These are phyloP conservation scores for Cichladusa arquata DNA, from an alignment of 2,113 vertebrate species.

Conservation along the genomic window DNA sequence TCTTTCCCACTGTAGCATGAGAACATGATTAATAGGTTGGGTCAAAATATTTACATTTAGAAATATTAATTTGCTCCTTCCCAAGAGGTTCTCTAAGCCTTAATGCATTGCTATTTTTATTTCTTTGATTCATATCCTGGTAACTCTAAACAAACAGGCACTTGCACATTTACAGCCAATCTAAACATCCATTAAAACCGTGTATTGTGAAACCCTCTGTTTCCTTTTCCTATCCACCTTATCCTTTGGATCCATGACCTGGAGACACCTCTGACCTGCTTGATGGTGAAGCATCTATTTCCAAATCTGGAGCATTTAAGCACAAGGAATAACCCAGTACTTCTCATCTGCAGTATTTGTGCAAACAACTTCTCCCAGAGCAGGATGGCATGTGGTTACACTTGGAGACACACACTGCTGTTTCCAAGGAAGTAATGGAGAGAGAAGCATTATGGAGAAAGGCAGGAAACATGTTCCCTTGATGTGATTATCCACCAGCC, in stretches of 20 bases:
- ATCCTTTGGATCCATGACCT: not conserved
- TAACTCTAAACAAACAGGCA: slow-evolving; percentile 1
- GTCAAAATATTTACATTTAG: slow-evolving; percentile 54
- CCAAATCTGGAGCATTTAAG: not conserved
- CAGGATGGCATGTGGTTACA: no score
- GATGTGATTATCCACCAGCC: no score
- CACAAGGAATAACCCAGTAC: no score
- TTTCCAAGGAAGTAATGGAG: no score
- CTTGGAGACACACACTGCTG: no score
- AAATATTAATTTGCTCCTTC: slow-evolving; percentile 51
- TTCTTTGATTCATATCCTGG: slow-evolving; percentile 47
- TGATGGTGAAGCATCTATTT: not conserved
- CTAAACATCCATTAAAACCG: slow-evolving; percentile 7
- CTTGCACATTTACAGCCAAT: slow-evolving; percentile 3
- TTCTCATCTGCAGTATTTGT: no score
- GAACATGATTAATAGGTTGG: slow-evolving; percentile 11
- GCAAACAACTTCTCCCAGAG: no score
- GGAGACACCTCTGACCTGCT: not conserved
- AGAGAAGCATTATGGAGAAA: no score
- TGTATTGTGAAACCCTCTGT: not conserved
- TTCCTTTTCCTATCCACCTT: not conserved
- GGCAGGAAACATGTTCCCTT: no score
- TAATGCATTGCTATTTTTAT: slow-evolving; percentile 55
- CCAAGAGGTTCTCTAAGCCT: slow-evolving; percentile 17
- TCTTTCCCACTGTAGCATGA: not conserved